Evolutionary conservation across 2,113 vertebrate species (phyloP).

Genomic region (Passer domesticus): DNA sequence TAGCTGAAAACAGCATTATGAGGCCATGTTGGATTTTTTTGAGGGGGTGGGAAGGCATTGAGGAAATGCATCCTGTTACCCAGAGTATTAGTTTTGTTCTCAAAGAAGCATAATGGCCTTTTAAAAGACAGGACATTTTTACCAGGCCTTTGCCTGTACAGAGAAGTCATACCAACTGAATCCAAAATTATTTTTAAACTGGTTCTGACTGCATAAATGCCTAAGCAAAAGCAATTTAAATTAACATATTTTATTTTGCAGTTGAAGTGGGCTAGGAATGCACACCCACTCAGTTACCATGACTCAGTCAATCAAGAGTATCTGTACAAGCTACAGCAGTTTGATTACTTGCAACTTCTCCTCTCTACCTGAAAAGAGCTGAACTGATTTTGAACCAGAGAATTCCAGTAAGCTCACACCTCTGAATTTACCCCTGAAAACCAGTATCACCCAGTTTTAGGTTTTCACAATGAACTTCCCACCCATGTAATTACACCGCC

Average conservation of each 20-base stretch:
- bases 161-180: background rate
- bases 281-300: constrained; percentile 32
- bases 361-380: constrained; percentile 9
- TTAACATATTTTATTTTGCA: constrained; percentile 61
- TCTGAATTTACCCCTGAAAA: constrained; percentile 3
- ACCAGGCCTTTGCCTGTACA: background rate
- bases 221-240: constrained; percentile 44
- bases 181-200: constrained; percentile 42
- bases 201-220: constrained; percentile 40
- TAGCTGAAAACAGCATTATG: background rate
- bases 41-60: rapidly evolving
- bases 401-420: background rate
- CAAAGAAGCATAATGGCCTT: background rate
- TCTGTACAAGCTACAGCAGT: constrained; percentile 28
- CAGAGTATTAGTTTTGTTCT: background rate
- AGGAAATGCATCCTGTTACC: background rate
- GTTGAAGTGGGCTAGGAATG: constrained; percentile 49
- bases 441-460: background rate
- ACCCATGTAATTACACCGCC: background rate
- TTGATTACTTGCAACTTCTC: constrained; percentile 20
- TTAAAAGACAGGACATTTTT: background rate
- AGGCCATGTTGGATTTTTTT: background rate
- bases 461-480: background rate
- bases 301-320: constrained; percentile 54
- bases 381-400: background rate